Evolutionary conservation across 2,888 invertebrate genomes (phyloP).

Genomic region (Stomorhina lunata): DNA sequence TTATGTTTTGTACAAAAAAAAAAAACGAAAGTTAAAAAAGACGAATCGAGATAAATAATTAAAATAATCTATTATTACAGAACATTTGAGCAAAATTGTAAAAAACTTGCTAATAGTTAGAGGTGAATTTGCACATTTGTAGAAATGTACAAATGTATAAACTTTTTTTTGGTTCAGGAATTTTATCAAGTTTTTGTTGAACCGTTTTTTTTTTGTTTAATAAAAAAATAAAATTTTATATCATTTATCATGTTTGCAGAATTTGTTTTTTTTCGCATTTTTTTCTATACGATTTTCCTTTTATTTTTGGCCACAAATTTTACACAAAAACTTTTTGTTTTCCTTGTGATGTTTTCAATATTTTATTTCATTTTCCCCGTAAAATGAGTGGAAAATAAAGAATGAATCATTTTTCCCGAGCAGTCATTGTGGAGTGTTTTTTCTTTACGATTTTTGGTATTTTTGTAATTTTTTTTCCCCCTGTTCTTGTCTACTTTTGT

Average conservation of each 20-base stretch:
- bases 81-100: background rate
- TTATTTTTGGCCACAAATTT: constrained; percentile 8
- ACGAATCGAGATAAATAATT: no score
- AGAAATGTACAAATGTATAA: background rate
- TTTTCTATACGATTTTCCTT: background rate
- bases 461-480: background rate
- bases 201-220: background rate
- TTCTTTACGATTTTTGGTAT: background rate
- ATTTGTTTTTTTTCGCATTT: background rate
- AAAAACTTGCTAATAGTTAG: background rate
- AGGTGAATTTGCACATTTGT: background rate
- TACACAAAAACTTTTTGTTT: background rate
- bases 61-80: background rate
- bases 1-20: background rate
- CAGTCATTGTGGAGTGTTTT: background rate
- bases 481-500: background rate
- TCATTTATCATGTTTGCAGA: constrained; percentile 21
- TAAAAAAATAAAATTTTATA: constrained; percentile 1
- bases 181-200: constrained; percentile 9
- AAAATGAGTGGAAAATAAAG: background rate
- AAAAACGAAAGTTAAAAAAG: no score
- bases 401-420: background rate
- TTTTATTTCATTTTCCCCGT: constrained; percentile 20
- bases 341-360: background rate
- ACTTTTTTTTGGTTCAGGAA: no score